phyloP scores from a whole-genome alignment of 2,888 invertebrate genomes.

The Drosophila melanosoma region DNA sequence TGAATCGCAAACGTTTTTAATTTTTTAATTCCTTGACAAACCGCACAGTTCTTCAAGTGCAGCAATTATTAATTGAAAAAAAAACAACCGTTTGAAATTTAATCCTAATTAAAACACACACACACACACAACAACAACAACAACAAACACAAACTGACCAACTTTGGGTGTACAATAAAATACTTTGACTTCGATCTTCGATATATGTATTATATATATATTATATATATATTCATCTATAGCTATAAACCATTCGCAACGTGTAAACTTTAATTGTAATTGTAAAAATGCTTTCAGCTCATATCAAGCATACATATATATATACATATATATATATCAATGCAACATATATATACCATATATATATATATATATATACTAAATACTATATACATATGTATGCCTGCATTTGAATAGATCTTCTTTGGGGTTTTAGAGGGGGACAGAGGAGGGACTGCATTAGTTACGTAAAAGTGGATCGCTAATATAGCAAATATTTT shows the following conservation, averaged over 20 bases:
- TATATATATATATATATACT: slow-evolving; percentile 6
- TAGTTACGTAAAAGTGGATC: slow-evolving; percentile 28
- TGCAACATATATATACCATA: slow-evolving; percentile 19
- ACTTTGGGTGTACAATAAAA: slow-evolving; percentile 60
- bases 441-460: slow-evolving; percentile 43
- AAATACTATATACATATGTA: slow-evolving; percentile 6
- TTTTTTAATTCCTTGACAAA: slow-evolving; percentile 46
- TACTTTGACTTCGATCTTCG: slow-evolving; percentile 40
- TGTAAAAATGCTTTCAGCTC: slow-evolving; percentile 47
- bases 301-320: slow-evolving; percentile 32
- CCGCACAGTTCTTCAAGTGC: slow-evolving; percentile 31
- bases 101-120: background rate
- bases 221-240: slow-evolving; percentile 29
- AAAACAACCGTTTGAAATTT: background rate
- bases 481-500: slow-evolving; percentile 33
- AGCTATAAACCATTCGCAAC: slow-evolving; percentile 10
- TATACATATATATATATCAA: slow-evolving; percentile 11
- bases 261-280: slow-evolving; percentile 27
- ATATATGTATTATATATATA: slow-evolving; percentile 41
- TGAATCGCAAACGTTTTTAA: slow-evolving; percentile 67
- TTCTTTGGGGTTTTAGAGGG: slow-evolving; percentile 47
- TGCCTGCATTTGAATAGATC: slow-evolving; percentile 49
- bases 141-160: slow-evolving; percentile 61
- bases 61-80: slow-evolving; percentile 24
- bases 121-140: background rate